Evolutionary conservation across 1,140 invertebrate species (phyloP).

Genomic region (Achroia grisella): DNA sequence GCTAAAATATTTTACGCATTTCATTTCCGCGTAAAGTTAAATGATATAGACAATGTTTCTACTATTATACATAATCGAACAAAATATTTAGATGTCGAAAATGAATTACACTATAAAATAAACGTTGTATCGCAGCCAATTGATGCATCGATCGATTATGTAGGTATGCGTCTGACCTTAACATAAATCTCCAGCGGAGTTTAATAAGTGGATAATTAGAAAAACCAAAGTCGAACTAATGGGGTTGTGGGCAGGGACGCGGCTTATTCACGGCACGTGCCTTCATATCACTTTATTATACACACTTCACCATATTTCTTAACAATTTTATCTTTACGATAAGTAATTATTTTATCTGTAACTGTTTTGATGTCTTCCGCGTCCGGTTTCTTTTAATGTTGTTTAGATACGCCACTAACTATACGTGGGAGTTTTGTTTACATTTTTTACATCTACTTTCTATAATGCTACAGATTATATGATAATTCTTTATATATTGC

Average conservation of each 20-base stretch:
- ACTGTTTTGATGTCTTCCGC: constrained; percentile 47
- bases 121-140: too few relatives aligned
- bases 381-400: constrained; percentile 30
- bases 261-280: constrained; percentile 41
- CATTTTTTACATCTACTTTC: constrained; percentile 22
- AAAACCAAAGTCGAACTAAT: constrained; percentile 29
- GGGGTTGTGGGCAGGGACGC: constrained; percentile 29
- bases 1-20: too few relatives aligned
- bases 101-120: too few relatives aligned
- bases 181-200: constrained; percentile 40
- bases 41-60: too few relatives aligned
- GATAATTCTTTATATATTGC: too few relatives aligned
- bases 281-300: constrained; percentile 52
- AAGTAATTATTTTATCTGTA: constrained; percentile 50
- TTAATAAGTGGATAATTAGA: constrained; percentile 55
- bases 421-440: constrained; percentile 40
- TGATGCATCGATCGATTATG: too few relatives aligned
- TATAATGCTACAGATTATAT: too few relatives aligned
- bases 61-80: too few relatives aligned
- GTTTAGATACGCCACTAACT: constrained; percentile 34
- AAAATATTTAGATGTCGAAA: too few relatives aligned
- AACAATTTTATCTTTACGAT: constrained; percentile 43
- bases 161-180: too few relatives aligned
- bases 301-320: constrained; percentile 48
- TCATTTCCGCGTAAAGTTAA: too few relatives aligned